Base-by-base conservation (phyloP, 1,140 invertebrate genomes). In the Leptonema lineaticorne region DNA sequence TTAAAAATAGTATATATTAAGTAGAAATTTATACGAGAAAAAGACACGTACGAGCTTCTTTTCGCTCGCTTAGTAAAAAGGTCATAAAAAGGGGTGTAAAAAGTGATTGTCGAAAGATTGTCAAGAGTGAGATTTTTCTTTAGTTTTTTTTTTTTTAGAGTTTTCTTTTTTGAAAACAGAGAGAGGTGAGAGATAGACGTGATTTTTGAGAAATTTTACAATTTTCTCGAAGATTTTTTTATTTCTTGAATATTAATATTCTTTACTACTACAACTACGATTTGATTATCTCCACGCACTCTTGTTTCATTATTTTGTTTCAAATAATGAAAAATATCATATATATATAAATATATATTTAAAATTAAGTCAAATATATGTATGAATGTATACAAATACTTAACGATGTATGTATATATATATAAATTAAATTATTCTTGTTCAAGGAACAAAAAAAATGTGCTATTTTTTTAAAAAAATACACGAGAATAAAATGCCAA, bases 251-350 rank as follows among this genome's bases (percentile, higher is more conserved):
- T n/a, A n/a, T n/a, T n/a, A n/a, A n/a, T n/a, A n/a, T 69, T 69
- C 65, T 63, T 68, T 18, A 50, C 67, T 69, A 71, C 45, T 50
- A 29, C 20, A 60, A n/a, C 72, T 73, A 73, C 72, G 67, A 60
- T 67, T 73, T 73, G 72, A 73, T 73, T 73, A 73, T 73, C 72
- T 70, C 72, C 66, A 70, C 72, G 72, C 72, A 73, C 69, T 73
- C 72, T 73, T 73, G 72, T 73, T 69, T 70, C 71, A 67, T 73
- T 73, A 69, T 66, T 69, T 46, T 48, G 26, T 53, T 53, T 53
- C 50, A 53, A 53, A 71, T 62, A 73, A 70, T 67, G 69, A 70
- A 71, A 73, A 63, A 30, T 70, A 68, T 57, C 56, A 65, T 70
- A 73, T n/a, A 18, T 22, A 57, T 53, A 53, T 26, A 11, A 26